A percentile compares a stretch with the other conserved stretches of the same genome.
These are phyloP conservation scores for Callaeas wilsoni DNA, from an alignment of 2,113 vertebrate genomes.

Conservation along the genomic window DNA sequence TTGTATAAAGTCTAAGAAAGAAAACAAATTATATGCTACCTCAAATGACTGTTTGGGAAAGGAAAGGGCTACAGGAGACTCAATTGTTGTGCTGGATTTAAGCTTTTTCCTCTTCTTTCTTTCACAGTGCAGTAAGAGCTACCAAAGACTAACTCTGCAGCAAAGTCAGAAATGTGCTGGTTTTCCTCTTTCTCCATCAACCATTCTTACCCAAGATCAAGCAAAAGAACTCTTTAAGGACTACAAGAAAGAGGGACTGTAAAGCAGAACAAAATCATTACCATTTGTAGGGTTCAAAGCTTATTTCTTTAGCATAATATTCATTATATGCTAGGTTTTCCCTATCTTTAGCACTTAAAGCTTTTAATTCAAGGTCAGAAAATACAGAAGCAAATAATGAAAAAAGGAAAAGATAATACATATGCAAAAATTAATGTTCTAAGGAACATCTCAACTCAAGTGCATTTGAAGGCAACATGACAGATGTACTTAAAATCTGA, in stretches of 20 bases:
- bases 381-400: background rate
- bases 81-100: background rate
- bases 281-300: background rate
- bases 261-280: background rate
- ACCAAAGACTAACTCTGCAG: background rate
- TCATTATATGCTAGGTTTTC: background rate
- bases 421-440: background rate
- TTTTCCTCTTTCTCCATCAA: background rate
- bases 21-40: background rate
- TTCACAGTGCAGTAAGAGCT: background rate
- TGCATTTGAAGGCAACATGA: background rate
- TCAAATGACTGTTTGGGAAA: background rate
- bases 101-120: background rate
- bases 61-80: background rate
- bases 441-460: background rate
- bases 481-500: background rate
- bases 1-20: background rate
- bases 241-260: background rate
- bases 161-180: background rate
- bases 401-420: background rate
- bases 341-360: background rate
- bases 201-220: background rate
- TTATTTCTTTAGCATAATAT: background rate
- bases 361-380: background rate
- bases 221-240: background rate